These are phyloP conservation scores for Salarias fasciatus DNA, from an alignment of 2,797 vertebrate species.

Conservation along the genomic window DNA sequence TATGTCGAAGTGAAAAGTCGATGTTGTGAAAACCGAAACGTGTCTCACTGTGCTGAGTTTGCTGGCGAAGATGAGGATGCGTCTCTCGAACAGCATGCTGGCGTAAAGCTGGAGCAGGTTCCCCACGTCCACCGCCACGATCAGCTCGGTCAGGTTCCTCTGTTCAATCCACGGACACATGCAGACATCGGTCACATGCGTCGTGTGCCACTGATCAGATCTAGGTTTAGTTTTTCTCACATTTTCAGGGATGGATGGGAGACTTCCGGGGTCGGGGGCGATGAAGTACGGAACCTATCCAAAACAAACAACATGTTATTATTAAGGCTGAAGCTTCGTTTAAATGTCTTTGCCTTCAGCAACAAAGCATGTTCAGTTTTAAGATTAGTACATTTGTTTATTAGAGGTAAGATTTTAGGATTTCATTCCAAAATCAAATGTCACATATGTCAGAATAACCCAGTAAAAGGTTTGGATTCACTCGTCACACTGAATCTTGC, in stretches of 20 bases:
- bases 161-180: conserved; percentile 58
- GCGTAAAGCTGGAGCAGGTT: conserved; percentile 90
- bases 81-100: conserved; percentile 91
- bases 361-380: too few relatives aligned
- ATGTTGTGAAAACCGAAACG: too few relatives aligned
- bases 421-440: conserved; percentile 53
- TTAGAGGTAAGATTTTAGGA: conserved; percentile 7
- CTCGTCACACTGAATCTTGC: too few relatives aligned
- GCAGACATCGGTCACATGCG: conserved; percentile 2
- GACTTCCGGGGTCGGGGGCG: conserved; percentile 84
- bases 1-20: too few relatives aligned
- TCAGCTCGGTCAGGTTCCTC: conserved; percentile 93
- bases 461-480: too few relatives aligned
- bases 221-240: too few relatives aligned
- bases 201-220: too few relatives aligned
- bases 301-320: neutral
- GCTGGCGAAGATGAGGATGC: conserved; percentile 87
- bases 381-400: neutral
- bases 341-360: too few relatives aligned
- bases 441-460: too few relatives aligned
- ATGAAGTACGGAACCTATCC: conserved; percentile 88
- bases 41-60: conserved; percentile 92
- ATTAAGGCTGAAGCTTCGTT: neutral
- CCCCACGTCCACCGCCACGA: conserved; percentile 88
- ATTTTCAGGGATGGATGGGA: conserved; percentile 92